Base-by-base conservation (phyloP, 2,888 invertebrate species). In the Seira musarum region DNA sequence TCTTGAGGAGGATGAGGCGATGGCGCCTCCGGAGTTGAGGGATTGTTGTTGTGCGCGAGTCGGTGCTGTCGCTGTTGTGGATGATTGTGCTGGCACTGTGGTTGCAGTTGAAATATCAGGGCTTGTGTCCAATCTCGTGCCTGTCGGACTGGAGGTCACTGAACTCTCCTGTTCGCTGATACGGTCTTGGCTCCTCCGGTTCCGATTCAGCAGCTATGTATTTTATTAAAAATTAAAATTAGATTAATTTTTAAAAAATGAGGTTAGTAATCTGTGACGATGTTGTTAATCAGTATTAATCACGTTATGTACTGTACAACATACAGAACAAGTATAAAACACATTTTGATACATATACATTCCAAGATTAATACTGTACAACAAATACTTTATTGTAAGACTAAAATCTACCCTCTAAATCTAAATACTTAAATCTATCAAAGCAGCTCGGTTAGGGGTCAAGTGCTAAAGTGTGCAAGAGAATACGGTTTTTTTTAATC, bases 111-210 rank as follows among this genome's bases (percentile, higher is more conserved):
- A 24, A 17, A 69, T 68, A 15, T 72, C 80, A 66, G 81, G 81
- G 57, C 75, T 84, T 25, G 81, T 76, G 19, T 85, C 84, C n/a
- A 82, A 70, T 40, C 84, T 17, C n/a, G 71, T 60, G 81, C n/a
- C 67, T n/a, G 84, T 77, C 10, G 85, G 84, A 75, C 84, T 84
- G 46, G 85, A 83, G 2, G 84, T 71, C 25, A 80, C 79, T 57
- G 84, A 84, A 61, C 84, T 84, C 80, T n/a, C n/a, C n/a, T n/a
- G n/a, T n/a, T 85, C 84, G 68, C 84, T 84, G 60, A 70, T 82
- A 17, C 83, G 73, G 46, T 83, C 82, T 75, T 82, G 78, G 66
- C 70, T 70, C 17, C 66, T 61, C 53, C 67, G 74, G 60, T 19
- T 67, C 69, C 79, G 83, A 75, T 40, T 80, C 77, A 80, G 75